Percentiles rank a stretch among this genome's conserved stretches.
These are phyloP conservation scores for Steinernema hermaphroditum DNA, from an alignment of 2,888 invertebrate species.

Conservation along the genomic window DNA sequence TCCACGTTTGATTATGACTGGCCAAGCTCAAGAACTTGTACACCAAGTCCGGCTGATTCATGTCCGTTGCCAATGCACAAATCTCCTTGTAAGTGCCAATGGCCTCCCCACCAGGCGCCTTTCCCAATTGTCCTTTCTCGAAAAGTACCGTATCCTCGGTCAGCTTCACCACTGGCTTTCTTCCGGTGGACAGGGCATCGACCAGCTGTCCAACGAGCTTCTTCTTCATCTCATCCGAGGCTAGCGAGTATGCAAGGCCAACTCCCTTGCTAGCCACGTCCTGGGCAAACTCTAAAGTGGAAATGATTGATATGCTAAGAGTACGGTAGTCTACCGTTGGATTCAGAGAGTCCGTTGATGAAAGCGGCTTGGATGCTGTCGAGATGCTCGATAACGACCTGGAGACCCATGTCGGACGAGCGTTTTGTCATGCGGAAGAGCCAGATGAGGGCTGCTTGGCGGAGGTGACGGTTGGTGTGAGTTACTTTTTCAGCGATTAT, in stretches of 20 bases:
- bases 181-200: slow-evolving; percentile 78
- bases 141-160: slow-evolving; percentile 82
- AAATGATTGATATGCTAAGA: background rate
- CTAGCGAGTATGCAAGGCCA: slow-evolving; percentile 82
- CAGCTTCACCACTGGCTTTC: slow-evolving; percentile 66
- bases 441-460: slow-evolving; percentile 52
- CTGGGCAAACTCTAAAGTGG: slow-evolving; percentile 81
- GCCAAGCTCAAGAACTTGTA: slow-evolving; percentile 95
- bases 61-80: slow-evolving; percentile 86
- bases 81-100: slow-evolving; percentile 85
- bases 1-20: slow-evolving; percentile 91
- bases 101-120: slow-evolving; percentile 78
- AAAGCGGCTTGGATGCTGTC: slow-evolving; percentile 48
- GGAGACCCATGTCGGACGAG: background rate
- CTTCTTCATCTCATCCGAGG: slow-evolving; percentile 76
- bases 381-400: slow-evolving; percentile 11
- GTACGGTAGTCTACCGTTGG: slow-evolving; percentile 40
- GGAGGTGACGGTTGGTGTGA: slow-evolving; percentile 45
- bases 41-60: slow-evolving; percentile 90
- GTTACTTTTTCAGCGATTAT: background rate
- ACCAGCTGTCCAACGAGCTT: slow-evolving; percentile 78
- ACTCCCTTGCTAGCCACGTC: slow-evolving; percentile 89
- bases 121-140: slow-evolving; percentile 83
- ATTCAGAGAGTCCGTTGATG: slow-evolving; percentile 54
- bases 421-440: slow-evolving; percentile 41